phyloP scores from a whole-genome alignment of 2,888 invertebrate genomes.

The Crepidodera aurea region DNA sequence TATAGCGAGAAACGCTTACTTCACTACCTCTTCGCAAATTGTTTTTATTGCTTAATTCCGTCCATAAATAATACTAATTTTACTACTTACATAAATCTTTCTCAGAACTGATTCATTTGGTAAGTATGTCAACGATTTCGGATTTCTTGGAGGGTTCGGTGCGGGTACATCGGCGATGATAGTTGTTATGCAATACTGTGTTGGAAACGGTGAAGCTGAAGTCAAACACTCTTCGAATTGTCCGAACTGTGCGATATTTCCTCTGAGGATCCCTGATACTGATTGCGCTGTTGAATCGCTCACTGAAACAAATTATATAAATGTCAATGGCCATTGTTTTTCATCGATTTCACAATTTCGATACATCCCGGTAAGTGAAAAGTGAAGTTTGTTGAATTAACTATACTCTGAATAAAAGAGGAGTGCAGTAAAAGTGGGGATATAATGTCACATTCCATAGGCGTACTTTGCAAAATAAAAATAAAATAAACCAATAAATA shows the following conservation, averaged over 20 bases:
- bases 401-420: no score
- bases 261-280: slow-evolving; percentile 65
- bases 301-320: slow-evolving; percentile 58
- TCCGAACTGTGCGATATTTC: slow-evolving; percentile 67
- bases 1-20: no score
- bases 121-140: slow-evolving; percentile 48
- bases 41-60: no score
- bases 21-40: no score
- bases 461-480: no score
- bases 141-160: slow-evolving; percentile 48
- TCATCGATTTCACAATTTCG: no score
- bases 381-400: no score
- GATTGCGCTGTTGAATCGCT: slow-evolving; percentile 69
- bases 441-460: no score
- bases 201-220: slow-evolving; percentile 55
- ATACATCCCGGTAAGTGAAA: no score
- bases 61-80: no score
- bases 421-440: no score
- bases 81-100: slow-evolving; percentile 56
- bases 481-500: no score
- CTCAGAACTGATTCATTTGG: slow-evolving; percentile 52
- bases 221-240: slow-evolving; percentile 68
- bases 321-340: neutral
- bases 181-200: slow-evolving; percentile 56
- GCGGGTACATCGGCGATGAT: slow-evolving; percentile 48